Evolutionary conservation across 2,888 invertebrate species (phyloP), one percentile per base, ranked within the genome.

Genomic region (Kryphioiulus occultus): DNA sequence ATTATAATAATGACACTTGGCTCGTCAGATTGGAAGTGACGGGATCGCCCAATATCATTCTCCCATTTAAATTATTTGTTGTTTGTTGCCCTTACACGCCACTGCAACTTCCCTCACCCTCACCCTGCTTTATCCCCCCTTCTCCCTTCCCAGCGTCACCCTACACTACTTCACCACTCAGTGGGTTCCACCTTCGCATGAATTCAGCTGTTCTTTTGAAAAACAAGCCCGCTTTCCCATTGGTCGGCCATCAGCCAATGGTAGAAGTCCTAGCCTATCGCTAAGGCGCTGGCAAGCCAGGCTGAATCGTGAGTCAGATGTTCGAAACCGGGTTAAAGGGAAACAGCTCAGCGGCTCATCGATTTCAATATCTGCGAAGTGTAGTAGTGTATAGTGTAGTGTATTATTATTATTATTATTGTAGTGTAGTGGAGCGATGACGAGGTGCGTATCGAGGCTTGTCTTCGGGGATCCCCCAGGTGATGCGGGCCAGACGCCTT

Each of bases 21-120:
- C n/a, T 59, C 59, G 59, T 59, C 59, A 59, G 59, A 59, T 59
- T 59, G 59, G n/a, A 59, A 59, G 59, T 59, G 59, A 59, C 59
- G 59, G 59, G n/a, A 4, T 59, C 59, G 19, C 59, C 59, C 22
- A 59, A 59, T 59, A 59, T 59, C n/a, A 59, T 59, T 59, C 59
- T 59, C 59, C 59, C 15, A 59, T 59, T 59, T 59, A 59, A 59
- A 59, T 59, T 59, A 59, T 59, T 59, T 59, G 59, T 59, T 59
- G 59, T 47, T 47, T 59, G 59, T 59, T 59, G 59, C 59, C n/a
- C n/a, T 59, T 59, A 19, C 59, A 59, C 59, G 59, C 59, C n/a
- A 2, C 59, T 19, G 59, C 19, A 3, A n/a, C n/a, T n/a, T n/a
- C 59, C 15, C 59, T 59, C n/a, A 19, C 15, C 59, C n/a, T 39